Conservation (phyloP, 2,113 vertebrate genomes). For the Suncus etruscus region DNA sequence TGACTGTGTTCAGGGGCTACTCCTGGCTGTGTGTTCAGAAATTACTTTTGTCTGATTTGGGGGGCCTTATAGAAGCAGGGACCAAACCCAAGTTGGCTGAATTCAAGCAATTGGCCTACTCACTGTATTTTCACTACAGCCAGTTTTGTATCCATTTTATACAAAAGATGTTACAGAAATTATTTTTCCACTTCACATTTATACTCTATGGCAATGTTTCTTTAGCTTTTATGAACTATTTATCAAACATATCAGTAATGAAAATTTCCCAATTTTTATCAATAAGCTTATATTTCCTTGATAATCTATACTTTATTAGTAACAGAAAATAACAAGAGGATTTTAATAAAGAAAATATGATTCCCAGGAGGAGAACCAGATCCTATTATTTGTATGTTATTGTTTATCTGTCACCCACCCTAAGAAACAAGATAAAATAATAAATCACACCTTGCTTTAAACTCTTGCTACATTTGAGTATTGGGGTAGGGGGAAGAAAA, state of each 20-base stretch:
- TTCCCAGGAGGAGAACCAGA: neutral
- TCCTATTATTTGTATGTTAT: neutral
- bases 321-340: neutral
- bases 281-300: neutral
- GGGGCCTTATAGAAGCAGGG: too few relatives aligned
- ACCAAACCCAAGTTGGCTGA: too few relatives aligned
- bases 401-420: neutral
- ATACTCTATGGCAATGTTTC: neutral
- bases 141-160: too few relatives aligned
- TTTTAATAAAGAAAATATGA: slow-evolving; percentile 26
- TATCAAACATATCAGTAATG: neutral
- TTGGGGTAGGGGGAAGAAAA: neutral
- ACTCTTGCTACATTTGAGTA: neutral
- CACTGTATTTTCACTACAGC: too few relatives aligned
- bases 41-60: too few relatives aligned
- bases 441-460: neutral
- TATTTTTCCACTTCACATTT: neutral
- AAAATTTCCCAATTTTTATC: neutral
- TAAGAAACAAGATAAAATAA: neutral
- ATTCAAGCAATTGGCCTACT: too few relatives aligned
- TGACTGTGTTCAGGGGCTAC: too few relatives aligned
- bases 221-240: neutral
- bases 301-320: neutral
- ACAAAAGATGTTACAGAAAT: neutral
- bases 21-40: too few relatives aligned